Conservation (phyloP, 2,113 vertebrate species). For the Perca schrenkii region DNA sequence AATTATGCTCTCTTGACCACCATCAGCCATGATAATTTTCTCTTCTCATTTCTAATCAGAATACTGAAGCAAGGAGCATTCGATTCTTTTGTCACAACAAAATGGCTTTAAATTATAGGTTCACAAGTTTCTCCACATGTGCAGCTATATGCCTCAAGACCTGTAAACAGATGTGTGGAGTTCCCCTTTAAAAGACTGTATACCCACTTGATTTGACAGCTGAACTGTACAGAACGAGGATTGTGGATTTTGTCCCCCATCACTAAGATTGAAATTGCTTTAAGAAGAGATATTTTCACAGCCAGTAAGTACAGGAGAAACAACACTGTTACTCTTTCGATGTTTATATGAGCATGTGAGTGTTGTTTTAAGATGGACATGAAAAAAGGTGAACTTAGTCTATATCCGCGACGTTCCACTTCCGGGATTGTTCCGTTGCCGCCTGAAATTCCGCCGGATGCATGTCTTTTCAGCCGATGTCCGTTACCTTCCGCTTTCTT, state of each 20-base stretch:
- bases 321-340: background rate
- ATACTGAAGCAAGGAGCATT: background rate
- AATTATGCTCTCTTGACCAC: slow-evolving; percentile 54
- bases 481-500: too few species aligned
- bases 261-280: background rate
- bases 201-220: background rate
- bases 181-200: background rate
- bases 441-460: too few species aligned
- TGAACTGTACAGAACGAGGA: background rate
- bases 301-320: background rate
- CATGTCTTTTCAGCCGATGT: too few species aligned
- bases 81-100: background rate
- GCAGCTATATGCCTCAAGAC: background rate
- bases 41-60: slow-evolving; percentile 7
- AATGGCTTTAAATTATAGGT: background rate
- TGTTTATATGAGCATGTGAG: background rate
- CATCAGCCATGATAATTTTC: slow-evolving; percentile 8
- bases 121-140: background rate
- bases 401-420: too few species aligned
- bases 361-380: background rate
- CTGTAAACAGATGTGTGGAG: background rate
- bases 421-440: too few species aligned
- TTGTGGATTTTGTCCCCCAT: background rate
- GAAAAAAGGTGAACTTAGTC: background rate
- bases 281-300: background rate